A percentile compares a stretch with the other conserved stretches of the same genome.
phyloP scores from a whole-genome alignment of 2,888 invertebrate genomes.

The Gymnoscelis rufifasciata region DNA sequence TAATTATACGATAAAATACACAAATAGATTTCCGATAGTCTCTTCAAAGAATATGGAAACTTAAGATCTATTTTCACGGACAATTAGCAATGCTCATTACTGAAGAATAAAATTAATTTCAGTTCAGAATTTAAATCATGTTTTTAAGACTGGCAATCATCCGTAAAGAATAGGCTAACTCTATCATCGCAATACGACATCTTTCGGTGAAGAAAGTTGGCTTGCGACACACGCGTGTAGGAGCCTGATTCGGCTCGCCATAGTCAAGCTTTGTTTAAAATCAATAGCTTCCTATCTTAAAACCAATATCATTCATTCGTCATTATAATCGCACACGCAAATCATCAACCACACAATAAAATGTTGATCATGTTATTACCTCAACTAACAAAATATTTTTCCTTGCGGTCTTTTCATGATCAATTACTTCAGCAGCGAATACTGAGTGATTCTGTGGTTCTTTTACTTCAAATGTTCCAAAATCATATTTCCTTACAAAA shows the following conservation, averaged over 20 bases:
- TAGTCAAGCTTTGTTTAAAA: constrained; percentile 36
- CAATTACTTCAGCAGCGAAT: too few relatives aligned
- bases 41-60: constrained; percentile 66
- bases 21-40: constrained; percentile 64
- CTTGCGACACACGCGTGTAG: constrained; percentile 44
- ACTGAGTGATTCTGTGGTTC: too few relatives aligned
- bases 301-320: neutral
- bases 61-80: constrained; percentile 13
- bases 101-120: neutral
- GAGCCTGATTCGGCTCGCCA: constrained; percentile 39
- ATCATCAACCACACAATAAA: too few relatives aligned
- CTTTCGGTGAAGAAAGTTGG: constrained; percentile 66
- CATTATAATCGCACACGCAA: neutral
- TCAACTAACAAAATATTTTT: too few relatives aligned
- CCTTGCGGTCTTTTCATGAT: too few relatives aligned
- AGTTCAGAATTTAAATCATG: neutral
- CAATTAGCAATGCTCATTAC: neutral
- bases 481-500: too few relatives aligned
- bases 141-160: neutral
- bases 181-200: constrained; percentile 51
- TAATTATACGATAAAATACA: constrained; percentile 54
- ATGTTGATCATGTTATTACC: too few relatives aligned
- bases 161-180: neutral
- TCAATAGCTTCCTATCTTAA: constrained; percentile 1
- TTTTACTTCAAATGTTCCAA: too few relatives aligned